These are phyloP conservation scores for Trididemnum nubilum DNA, from an alignment of 23 tunicate species.

Conservation along the genomic window DNA sequence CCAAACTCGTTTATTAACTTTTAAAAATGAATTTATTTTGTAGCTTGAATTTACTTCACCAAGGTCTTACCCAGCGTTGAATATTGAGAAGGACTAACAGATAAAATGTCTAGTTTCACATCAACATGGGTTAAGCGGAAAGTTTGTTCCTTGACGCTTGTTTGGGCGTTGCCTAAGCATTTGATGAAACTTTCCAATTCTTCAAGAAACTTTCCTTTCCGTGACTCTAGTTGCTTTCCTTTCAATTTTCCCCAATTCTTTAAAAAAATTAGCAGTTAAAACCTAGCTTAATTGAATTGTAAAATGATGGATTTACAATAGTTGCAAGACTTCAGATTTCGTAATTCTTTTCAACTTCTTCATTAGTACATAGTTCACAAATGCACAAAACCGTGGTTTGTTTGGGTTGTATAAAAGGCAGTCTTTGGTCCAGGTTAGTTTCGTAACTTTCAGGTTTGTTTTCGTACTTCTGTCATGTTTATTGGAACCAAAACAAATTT, in stretches of 20 bases:
- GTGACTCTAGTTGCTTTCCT: constrained; percentile 48
- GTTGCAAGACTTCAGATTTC: not conserved
- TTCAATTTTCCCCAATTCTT: constrained; percentile 80
- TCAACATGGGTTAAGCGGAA: constrained; percentile 76
- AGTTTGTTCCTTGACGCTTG: constrained; percentile 70
- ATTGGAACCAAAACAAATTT: too few species aligned
- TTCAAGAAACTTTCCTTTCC: constrained; percentile 57
- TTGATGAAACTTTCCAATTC: constrained; percentile 75
- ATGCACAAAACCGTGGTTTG: too few species aligned
- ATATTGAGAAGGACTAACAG: constrained; percentile 54
- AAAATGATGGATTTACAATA: not conserved
- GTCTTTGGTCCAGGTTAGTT: too few species aligned
- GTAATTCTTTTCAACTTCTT: not conserved
- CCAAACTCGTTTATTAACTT: too few species aligned
- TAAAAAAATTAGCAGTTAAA: constrained; percentile 21
- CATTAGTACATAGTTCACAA: too few species aligned
- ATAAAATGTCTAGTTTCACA: constrained; percentile 53
- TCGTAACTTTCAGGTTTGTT: too few species aligned
- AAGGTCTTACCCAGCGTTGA: constrained; percentile 63
- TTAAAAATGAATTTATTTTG: too few species aligned
- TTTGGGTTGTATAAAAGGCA: too few species aligned
- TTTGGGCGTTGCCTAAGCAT: constrained; percentile 74
- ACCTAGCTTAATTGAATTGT: not conserved
- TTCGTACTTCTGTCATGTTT: too few species aligned
- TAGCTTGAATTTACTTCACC: too few species aligned